Conservation (phyloP, 2,113 vertebrate genomes). For the Callorhinus ursinus region DNA sequence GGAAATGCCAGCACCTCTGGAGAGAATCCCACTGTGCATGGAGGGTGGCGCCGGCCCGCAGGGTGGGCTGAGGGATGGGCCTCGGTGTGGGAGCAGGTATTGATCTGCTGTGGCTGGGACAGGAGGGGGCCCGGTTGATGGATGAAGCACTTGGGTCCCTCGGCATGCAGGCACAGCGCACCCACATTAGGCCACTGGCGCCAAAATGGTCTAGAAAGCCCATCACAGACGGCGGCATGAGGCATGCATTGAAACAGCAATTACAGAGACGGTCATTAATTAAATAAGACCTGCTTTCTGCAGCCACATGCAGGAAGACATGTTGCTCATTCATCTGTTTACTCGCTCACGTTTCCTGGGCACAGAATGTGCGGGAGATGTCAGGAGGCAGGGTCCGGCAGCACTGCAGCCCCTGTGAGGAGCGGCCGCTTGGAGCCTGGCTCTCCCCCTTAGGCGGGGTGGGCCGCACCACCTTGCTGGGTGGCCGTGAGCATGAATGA, state of each 20-base stretch:
- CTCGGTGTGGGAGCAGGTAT: neutral
- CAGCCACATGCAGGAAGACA: neutral
- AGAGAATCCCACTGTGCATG: accelerated
- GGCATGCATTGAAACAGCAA: neutral
- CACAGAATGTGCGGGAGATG: accelerated
- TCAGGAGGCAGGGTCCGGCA: accelerated
- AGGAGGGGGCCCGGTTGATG: constrained; percentile 45
- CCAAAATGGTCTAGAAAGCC: constrained; percentile 71
- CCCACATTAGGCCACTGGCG: constrained; percentile 70
- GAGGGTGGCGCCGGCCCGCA: accelerated
- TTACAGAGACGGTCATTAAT: constrained; percentile 69
- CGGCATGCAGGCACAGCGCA: neutral
- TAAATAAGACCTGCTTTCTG: constrained; percentile 67
- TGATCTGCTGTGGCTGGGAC: neutral
- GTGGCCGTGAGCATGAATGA: accelerated
- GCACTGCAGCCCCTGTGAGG: accelerated
- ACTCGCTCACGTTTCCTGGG: accelerated
- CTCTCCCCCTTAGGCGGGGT: accelerated
- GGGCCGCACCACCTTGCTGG: neutral
- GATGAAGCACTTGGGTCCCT: constrained; percentile 35
- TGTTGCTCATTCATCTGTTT: neutral
- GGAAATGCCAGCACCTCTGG: neutral
- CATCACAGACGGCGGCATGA: neutral
- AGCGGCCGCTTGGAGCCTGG: accelerated
- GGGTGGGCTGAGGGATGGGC: accelerated